Evolutionary conservation across 2,797 vertebrate genomes (phyloP).

Genomic region (Hydrophis major): DNA sequence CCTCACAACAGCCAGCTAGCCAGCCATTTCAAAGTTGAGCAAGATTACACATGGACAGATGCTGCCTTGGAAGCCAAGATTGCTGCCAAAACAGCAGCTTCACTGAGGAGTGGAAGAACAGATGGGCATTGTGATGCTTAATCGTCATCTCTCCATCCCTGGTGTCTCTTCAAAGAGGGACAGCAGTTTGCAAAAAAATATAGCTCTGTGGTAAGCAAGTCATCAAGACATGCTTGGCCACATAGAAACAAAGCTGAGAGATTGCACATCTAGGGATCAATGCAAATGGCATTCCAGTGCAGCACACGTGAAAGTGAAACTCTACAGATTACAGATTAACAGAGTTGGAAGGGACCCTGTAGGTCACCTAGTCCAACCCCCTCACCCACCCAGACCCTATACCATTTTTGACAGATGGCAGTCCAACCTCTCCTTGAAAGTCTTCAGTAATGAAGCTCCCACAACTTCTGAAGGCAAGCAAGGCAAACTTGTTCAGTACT

Average conservation of each 20-base stretch:
- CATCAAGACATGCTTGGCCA: neutral
- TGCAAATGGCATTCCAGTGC: neutral
- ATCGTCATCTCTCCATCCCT: neutral
- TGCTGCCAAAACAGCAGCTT: neutral
- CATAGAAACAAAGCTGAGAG: neutral
- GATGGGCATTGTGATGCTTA: neutral
- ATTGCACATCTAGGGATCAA: neutral
- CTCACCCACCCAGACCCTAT: too few species aligned
- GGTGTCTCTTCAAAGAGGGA: conserved; percentile 1
- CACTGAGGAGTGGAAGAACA: neutral
- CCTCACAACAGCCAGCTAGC: neutral
- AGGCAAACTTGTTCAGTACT: too few species aligned
- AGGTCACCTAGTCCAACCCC: too few species aligned
- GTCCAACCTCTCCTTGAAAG: too few species aligned
- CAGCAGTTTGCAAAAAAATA: neutral
- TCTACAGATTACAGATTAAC: neutral
- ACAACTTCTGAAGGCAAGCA: too few species aligned
- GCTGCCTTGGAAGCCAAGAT: neutral
- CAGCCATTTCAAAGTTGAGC: neutral
- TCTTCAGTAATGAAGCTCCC: too few species aligned
- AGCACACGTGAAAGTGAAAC: neutral
- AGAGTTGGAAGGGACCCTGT: too few species aligned
- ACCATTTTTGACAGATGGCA: too few species aligned
- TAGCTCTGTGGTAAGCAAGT: neutral
- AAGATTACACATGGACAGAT: neutral